These are phyloP conservation scores for Pseudomyrmex dendroicus DNA, from an alignment of 1,140 invertebrate species.

Conservation along the genomic window DNA sequence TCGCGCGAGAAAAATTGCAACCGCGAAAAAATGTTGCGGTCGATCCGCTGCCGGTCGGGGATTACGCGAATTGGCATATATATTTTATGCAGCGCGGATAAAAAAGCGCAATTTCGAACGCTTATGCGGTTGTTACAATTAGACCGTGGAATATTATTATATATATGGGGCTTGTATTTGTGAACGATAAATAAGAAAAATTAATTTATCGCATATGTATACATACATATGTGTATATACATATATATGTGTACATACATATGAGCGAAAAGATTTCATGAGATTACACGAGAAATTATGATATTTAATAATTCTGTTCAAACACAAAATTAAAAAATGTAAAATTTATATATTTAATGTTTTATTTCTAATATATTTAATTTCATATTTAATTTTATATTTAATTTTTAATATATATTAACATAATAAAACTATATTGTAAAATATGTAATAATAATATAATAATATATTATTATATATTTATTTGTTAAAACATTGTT, in stretches of 20 bases:
- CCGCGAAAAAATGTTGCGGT: slow-evolving; percentile 50
- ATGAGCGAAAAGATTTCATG: slow-evolving; percentile 43
- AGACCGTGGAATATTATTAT: not conserved
- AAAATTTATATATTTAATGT: no score
- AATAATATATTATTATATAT: no score
- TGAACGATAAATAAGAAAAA: slow-evolving; percentile 16
- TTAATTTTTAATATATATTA: no score
- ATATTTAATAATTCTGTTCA: no score
- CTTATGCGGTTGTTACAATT: slow-evolving; percentile 52
- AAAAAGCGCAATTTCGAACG: not conserved
- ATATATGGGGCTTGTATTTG: not conserved
- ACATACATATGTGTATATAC: not conserved
- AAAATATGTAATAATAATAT: no score
- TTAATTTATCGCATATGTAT: slow-evolving; percentile 8
- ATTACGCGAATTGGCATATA: slow-evolving; percentile 49
- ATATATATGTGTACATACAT: not conserved
- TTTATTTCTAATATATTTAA: no score
- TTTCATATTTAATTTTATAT: no score
- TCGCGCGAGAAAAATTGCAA: slow-evolving; percentile 58
- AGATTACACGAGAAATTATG: no score
- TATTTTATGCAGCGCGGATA: slow-evolving; percentile 29
- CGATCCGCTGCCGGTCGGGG: slow-evolving; percentile 27
- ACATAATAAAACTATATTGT: no score
- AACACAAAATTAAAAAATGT: not conserved
- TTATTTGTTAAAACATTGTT: no score